A percentile compares a stretch with the other conserved stretches of the same genome.
Evolutionary conservation across 2,888 invertebrate species (phyloP).

Genomic region (Tenthredo livida): DNA sequence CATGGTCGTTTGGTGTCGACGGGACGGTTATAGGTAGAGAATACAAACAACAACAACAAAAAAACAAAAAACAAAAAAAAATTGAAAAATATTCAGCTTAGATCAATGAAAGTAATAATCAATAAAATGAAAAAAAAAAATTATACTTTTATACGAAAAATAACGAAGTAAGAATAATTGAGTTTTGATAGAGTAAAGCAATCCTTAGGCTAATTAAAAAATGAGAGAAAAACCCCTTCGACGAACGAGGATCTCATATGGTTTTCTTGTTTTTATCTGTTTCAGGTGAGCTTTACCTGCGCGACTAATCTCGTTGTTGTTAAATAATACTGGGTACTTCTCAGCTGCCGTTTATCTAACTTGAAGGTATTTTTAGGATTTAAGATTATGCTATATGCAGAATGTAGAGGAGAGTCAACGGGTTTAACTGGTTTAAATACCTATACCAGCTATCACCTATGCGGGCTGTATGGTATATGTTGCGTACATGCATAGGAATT

Average conservation of each 20-base stretch:
- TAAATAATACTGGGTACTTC: conserved; percentile 12
- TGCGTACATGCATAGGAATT: too few relatives aligned
- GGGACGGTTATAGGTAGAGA: conserved; percentile 24
- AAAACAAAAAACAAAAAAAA: neutral
- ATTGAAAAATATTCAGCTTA: neutral
- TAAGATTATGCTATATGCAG: conserved; percentile 14
- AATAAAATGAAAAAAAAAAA: neutral
- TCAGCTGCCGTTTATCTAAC: neutral
- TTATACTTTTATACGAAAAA: too few relatives aligned
- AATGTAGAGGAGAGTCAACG: conserved; percentile 24
- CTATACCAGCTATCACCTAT: too few relatives aligned
- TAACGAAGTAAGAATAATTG: too few relatives aligned
- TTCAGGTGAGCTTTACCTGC: conserved; percentile 33
- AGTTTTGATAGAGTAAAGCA: neutral
- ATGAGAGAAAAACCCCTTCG: neutral
- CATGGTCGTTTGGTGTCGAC: neutral
- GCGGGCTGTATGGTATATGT: neutral
- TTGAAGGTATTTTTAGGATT: conserved; percentile 33
- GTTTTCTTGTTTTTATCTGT: conserved; percentile 13
- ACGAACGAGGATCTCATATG: neutral
- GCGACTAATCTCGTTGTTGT: neutral
- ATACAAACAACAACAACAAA: too few relatives aligned
- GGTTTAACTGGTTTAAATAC: conserved; percentile 34
- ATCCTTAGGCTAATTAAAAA: neutral
- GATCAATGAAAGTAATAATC: neutral